These are phyloP conservation scores for Palythoa grandis DNA, from an alignment of 92 coral and sea anemone species.

Conservation along the genomic window DNA sequence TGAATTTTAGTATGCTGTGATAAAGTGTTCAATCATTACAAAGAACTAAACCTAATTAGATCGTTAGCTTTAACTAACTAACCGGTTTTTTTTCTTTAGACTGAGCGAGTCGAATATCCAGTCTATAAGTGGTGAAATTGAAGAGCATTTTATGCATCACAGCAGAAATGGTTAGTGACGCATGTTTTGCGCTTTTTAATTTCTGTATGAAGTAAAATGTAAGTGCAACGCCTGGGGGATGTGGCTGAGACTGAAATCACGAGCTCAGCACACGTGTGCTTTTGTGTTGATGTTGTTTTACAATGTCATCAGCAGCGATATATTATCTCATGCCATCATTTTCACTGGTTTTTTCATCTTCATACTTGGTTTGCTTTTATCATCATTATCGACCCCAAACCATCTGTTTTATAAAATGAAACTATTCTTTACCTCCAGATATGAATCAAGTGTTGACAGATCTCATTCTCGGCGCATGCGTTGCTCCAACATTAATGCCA, in stretches of 20 bases:
- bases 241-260: no score
- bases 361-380: background rate
- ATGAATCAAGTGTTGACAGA: slow-evolving; percentile 84
- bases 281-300: no score
- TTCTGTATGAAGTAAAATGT: no score
- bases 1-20: background rate
- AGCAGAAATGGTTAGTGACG: slow-evolving; percentile 87
- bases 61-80: background rate
- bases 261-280: no score
- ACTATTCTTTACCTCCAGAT: slow-evolving; percentile 53
- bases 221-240: no score
- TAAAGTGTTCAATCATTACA: background rate
- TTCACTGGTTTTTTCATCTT: no score
- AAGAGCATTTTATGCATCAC: slow-evolving; percentile 74
- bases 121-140: slow-evolving; percentile 82
- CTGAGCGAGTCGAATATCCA: slow-evolving; percentile 91
- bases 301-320: no score
- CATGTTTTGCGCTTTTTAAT: background rate
- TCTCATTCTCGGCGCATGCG: slow-evolving; percentile 79
- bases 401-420: background rate
- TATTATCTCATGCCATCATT: no score
- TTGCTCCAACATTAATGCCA: slow-evolving; percentile 86
- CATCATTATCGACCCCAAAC: background rate
- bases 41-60: background rate
- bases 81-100: slow-evolving; percentile 47